Conservation (phyloP, 2,113 vertebrate genomes). For the Tauraco erythrolophus region DNA sequence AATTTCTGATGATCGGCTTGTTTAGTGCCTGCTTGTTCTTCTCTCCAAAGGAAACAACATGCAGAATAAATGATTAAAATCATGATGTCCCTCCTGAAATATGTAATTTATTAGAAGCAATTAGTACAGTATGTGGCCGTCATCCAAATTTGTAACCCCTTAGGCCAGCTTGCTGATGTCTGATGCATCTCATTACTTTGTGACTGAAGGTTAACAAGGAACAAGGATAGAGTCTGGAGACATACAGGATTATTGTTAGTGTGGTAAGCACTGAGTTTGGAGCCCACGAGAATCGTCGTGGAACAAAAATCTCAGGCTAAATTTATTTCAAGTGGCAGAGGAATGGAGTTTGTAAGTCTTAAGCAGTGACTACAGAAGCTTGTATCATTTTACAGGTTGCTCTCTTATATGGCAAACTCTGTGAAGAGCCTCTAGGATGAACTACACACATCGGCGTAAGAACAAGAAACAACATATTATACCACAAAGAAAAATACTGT, state of each 20-base stretch:
- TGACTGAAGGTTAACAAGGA: constrained; percentile 57
- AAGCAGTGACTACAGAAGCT: not conserved
- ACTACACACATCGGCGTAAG: not conserved
- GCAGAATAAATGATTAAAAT: constrained; percentile 72
- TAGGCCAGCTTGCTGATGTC: constrained; percentile 49
- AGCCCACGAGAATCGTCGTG: not conserved
- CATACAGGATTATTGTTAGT: constrained; percentile 4
- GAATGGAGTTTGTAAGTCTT: not conserved
- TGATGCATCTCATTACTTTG: constrained; percentile 65
- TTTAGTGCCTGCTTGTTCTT: constrained; percentile 39
- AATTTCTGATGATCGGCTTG: constrained; percentile 40
- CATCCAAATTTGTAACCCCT: constrained; percentile 62
- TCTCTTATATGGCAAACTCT: not conserved
- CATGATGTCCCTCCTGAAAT: constrained; percentile 61
- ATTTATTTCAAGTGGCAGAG: not conserved
- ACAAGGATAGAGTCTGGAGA: not conserved
- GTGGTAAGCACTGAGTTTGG: not conserved
- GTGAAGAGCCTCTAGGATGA: not conserved
- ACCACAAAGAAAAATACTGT: not conserved
- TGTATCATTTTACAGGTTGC: not conserved
- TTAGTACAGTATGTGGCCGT: constrained; percentile 61
- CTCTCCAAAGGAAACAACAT: constrained; percentile 61
- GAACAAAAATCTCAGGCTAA: not conserved
- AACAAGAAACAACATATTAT: not conserved
- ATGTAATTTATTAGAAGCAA: constrained; percentile 72